Evolutionary conservation across 2,888 invertebrate species (phyloP), one percentile per base, ranked within the genome.

Genomic region (Eupithecia subumbrata): DNA sequence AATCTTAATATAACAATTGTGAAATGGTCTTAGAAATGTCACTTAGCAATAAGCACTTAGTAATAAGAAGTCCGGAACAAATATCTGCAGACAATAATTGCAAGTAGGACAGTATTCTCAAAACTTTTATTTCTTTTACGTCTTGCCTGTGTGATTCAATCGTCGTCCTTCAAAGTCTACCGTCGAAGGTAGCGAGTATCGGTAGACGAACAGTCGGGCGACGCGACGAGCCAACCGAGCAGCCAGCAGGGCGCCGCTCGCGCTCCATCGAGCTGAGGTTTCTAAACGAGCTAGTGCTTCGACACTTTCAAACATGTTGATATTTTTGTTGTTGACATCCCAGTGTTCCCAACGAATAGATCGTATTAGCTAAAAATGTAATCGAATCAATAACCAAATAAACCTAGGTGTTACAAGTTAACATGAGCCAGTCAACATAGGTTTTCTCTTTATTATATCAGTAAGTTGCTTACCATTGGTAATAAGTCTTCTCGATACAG

Each of bases 281-380:
- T 96, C 95, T 80, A 96, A 92, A 82, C 94, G 89, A 77, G 94
- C 94, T 52, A 96, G 82, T 56, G 91, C 91, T 78, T 95, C 94
- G 18, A 95, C 83, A 12, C 95, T 86, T 66, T 89, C 84, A 63
- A 89, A 81, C 22, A 89, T 85, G 76, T 94, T 92, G 30, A 88
- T 90, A 43, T 90, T 88, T 68, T 69, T 80, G 74, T 69, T 80
- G 74, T 87, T 88, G 8, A 89, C 83, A 60, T 91, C 91, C 84
- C 95, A 91, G 83, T 95, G 96, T 84, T 96, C 95, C 96, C 96
- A 96, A 78, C 92, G 93, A 40, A 96, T 89, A 37, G 95, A 91
- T 81, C 96, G 95, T 52, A 84, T 82, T 40, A 94, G 78, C 94
- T 94, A 80, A 34, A 75, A 74, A 60, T 14, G 18, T 71, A 71